Evolutionary conservation across 2,888 invertebrate genomes (phyloP), one percentile per base, ranked within the genome.

Genomic region (Lottia scabra): DNA sequence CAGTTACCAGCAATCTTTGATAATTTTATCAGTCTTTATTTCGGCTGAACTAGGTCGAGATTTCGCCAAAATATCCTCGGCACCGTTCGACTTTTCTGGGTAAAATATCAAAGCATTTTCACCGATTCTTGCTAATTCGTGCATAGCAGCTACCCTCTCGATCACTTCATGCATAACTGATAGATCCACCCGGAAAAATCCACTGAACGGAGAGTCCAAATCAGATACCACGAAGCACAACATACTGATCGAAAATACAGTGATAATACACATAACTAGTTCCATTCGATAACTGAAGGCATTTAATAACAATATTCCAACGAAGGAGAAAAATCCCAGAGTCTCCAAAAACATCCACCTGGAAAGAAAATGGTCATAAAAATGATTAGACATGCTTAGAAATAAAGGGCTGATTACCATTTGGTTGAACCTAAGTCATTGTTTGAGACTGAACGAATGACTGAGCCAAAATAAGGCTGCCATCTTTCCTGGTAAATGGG

Each of bases 341-440:
- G 81, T 81, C 73, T 85, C 85, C 72, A 85, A 76, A 74, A 85
- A 85, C 16, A 81, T 78, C 85, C 85, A 85, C 73, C 85, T 85
- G 78, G 27, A 68, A 78, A 27, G 10, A 71, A 10, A 67, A 45
- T 65, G 45, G 15, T 10, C 0, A 56, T 8, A 56, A 12, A 6
- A n/a, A 19, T 23, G 23, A 10, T 0, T 38, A 6, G 1, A 38
- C 10, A 38, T 38, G 8, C 5, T 8, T 38, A 8, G 5, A 30
- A 30, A 30, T 4, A 30, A 5, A 30, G 2, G n/a, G n/a, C n/a
- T n/a, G n/a, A n/a, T n/a, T n/a, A n/a, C n/a, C n/a, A n/a, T n/a
- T n/a, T n/a, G n/a, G n/a, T n/a, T n/a, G n/a, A n/a, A n/a, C n/a
- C n/a, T n/a, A n/a, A n/a, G n/a, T n/a, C n/a, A n/a, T n/a, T n/a